phyloP scores from a whole-genome alignment of 2,888 invertebrate species.

The Torymus texanus region DNA sequence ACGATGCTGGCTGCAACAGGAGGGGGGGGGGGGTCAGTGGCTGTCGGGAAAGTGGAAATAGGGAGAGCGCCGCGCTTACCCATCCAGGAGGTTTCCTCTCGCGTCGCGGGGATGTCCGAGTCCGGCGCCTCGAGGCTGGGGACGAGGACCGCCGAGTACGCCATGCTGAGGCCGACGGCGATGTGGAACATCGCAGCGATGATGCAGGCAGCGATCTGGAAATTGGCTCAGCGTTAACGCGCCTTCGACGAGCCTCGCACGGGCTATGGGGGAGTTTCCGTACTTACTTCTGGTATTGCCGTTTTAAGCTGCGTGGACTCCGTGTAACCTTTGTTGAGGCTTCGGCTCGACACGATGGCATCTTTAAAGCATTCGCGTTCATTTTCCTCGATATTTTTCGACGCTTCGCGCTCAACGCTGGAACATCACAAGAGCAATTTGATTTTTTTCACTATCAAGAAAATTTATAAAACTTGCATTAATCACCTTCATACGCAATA shows the following conservation, averaged over 20 bases:
- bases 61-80: too few species aligned
- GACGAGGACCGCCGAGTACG: constrained; percentile 78
- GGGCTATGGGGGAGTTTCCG: too few species aligned
- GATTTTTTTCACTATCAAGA: too few species aligned
- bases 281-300: constrained; percentile 68
- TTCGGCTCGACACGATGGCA: constrained; percentile 71
- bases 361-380: constrained; percentile 72
- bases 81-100: constrained; percentile 77
- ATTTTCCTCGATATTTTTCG: constrained; percentile 72
- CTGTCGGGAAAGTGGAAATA: too few species aligned
- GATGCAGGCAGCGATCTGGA: constrained; percentile 77
- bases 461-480: too few species aligned
- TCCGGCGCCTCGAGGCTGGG: constrained; percentile 75
- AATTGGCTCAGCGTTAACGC: too few species aligned
- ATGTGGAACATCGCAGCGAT: constrained; percentile 79
- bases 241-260: too few species aligned
- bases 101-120: constrained; percentile 67
- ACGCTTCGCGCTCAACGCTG: constrained; percentile 72
- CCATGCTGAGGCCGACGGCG: constrained; percentile 79
- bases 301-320: constrained; percentile 66
- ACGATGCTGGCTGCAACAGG: constrained; percentile 78
- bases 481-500: too few species aligned
- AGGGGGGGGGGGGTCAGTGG: too few species aligned
- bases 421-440: background rate
- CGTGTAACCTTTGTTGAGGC: constrained; percentile 70